Evolutionary conservation across 2,113 vertebrate species (phyloP), one percentile per base, ranked within the genome.

Genomic region (Micromys minutus): DNA sequence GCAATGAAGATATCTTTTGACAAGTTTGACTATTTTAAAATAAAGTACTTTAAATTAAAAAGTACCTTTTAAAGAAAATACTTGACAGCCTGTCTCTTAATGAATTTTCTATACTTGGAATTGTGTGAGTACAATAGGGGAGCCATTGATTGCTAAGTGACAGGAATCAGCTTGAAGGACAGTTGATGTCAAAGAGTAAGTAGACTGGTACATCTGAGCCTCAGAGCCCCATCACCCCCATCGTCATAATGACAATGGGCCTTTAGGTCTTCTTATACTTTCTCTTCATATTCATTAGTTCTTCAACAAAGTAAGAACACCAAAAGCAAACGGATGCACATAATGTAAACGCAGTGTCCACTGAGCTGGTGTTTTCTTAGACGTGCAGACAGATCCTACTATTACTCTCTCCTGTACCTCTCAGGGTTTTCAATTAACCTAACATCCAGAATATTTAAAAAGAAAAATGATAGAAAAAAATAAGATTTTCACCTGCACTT

Each of bases 401-500:
- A 86, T 90, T 24, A 0, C 0, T 61, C 63, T 19, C 22, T 61
- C 19, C 45, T 74, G n/a, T 2, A 75, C 19, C 89, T 79, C 84
- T 6, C 85, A 10, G n/a, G 36, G 95, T 75, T 94, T 96, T 81
- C 95, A 96, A 76, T 72, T 59, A 87, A 72, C 74, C 96, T 93
- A 97, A 95, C 96, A 94, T 87, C 98, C 91, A 97, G 59, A 84
- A 29, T n/a, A 39, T 63, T 97, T 95, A 96, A 96, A 96, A 96
- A 98, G 94, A 96, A 96, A 96, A 94, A 98, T 96, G 95, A 36
- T 22, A 86, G 61, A 65, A 97, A 92, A n/a, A 97, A 98, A 96
- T 95, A 98, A 98, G 98, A 95, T 94, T 98, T 98, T 98, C 97
- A 98, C 97, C 98, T 98, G 97, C 95, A 97, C 98, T 98, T 97